phyloP scores from a whole-genome alignment of 1,140 invertebrate species.

The Drepana arcuata region DNA sequence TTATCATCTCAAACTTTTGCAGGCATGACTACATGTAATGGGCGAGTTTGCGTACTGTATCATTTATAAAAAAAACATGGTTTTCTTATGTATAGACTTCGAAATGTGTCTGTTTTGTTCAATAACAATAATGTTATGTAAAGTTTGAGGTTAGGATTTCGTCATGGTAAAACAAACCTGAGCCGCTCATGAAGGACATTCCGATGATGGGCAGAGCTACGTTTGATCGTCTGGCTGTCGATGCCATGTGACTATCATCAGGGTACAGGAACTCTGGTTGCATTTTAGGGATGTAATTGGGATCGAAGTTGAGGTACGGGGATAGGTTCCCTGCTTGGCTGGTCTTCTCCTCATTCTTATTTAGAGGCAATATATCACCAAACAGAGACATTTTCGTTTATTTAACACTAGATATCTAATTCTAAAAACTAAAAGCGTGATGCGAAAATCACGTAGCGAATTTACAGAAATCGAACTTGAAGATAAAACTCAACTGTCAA shows the following conservation, averaged over 20 bases:
- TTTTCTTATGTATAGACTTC: too few species aligned
- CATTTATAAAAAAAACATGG: too few species aligned
- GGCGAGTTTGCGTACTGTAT: too few species aligned
- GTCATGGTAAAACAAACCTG: constrained; percentile 51
- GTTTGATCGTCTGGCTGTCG: constrained; percentile 63
- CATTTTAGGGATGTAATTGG: constrained; percentile 82
- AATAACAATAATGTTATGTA: constrained; percentile 51
- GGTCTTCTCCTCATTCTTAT: constrained; percentile 51
- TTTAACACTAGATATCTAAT: constrained; percentile 39
- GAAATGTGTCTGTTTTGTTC: too few species aligned
- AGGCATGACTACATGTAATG: too few species aligned
- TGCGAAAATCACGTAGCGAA: constrained; percentile 34
- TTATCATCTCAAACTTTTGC: too few species aligned
- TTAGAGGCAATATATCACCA: constrained; percentile 52
- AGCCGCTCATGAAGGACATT: constrained; percentile 87
- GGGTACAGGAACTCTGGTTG: constrained; percentile 95
- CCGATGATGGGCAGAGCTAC: constrained; percentile 96
- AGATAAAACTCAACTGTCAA: constrained; percentile 20
- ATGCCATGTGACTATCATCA: constrained; percentile 75
- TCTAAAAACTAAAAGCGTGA: constrained; percentile 39
- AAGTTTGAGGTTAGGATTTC: constrained; percentile 49
- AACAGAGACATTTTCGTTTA: constrained; percentile 55
- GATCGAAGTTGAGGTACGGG: constrained; percentile 94
- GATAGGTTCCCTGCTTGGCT: constrained; percentile 75
- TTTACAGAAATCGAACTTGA: constrained; percentile 31